Evolutionary conservation across 2,888 invertebrate genomes (phyloP).

Genomic region (Stenolophus ochropezus): DNA sequence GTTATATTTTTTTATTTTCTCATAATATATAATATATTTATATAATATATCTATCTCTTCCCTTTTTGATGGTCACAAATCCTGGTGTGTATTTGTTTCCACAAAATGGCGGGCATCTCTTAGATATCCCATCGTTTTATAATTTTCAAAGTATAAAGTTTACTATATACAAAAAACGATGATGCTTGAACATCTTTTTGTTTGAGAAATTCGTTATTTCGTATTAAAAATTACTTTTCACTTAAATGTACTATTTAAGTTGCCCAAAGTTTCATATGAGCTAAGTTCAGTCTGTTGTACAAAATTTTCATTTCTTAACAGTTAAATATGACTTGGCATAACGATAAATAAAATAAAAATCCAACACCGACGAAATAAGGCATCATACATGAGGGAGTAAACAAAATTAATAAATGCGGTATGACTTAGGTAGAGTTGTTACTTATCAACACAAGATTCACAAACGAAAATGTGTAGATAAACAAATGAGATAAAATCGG

Average conservation of each 20-base stretch:
- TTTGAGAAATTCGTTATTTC: slow-evolving; percentile 54
- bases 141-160: slow-evolving; percentile 52
- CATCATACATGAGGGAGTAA: slow-evolving; percentile 41
- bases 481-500: slow-evolving; percentile 24
- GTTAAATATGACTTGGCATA: slow-evolving; percentile 52
- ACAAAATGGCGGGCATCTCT: slow-evolving; percentile 44
- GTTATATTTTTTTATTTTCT: slow-evolving; percentile 55
- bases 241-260: slow-evolving; percentile 54
- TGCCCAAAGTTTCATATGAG: slow-evolving; percentile 45
- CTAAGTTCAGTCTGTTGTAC: slow-evolving; percentile 53
- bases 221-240: slow-evolving; percentile 55
- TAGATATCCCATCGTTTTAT: slow-evolving; percentile 43
- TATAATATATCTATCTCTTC: slow-evolving; percentile 57
- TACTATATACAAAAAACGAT: slow-evolving; percentile 52
- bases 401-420: slow-evolving; percentile 53
- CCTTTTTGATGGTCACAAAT: slow-evolving; percentile 57
- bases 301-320: slow-evolving; percentile 48
- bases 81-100: slow-evolving; percentile 47
- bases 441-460: not conserved
- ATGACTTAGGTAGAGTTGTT: slow-evolving; percentile 50
- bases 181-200: slow-evolving; percentile 39
- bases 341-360: slow-evolving; percentile 53
- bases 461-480: slow-evolving; percentile 8
- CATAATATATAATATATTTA: slow-evolving; percentile 56
- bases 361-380: slow-evolving; percentile 47